Evolutionary conservation across 2,113 vertebrate genomes (phyloP), one percentile per base, ranked within the genome.

Genomic region (Equus przewalskii): DNA sequence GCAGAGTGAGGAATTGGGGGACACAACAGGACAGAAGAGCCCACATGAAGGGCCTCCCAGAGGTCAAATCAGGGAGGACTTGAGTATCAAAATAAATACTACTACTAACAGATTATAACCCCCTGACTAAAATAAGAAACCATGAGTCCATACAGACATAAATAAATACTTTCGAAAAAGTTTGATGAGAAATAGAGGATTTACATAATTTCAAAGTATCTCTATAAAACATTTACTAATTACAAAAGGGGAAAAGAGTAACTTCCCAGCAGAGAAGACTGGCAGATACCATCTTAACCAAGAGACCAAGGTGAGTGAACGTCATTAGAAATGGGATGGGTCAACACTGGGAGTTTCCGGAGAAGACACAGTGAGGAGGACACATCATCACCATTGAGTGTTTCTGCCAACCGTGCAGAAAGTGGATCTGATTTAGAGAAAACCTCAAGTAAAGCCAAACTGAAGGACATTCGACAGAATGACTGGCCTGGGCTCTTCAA

Each of bases 311-410:
- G 24, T 16, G 30, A 73, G 33, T 0, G 19, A 19, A 4, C 5
- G 19, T 36, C 36, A 44, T 3, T 56, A 58, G 26, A 21, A 54
- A n/a, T 21, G 5, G 64, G 56, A 60, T 1, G 9, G 60, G 16
- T 44, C n/a, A 28, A 21, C 70, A 12, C 0, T 7, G 10, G 46
- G 58, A 16, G 1, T 33, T 46, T 36, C 49, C 11, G 16, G 24
- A 5, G 9, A 64, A 72, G 36, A 36, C 24, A n/a, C 1, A 51
- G 7, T 0, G 41, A 60, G 30, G 16, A 30, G 13, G 33, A 41
- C 7, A 36, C 2, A 4, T 41, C 7, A 13, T 5, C 12, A 0
- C 1, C 65, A 65, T 0, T 22, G 4, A 21, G 1, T 7, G 10
- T 4, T 7, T 60, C 65, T 41, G 30, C 36, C 41, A n/a, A 2